These are phyloP conservation scores for Cathartes aura DNA, from an alignment of 2,113 vertebrate genomes.

Conservation along the genomic window DNA sequence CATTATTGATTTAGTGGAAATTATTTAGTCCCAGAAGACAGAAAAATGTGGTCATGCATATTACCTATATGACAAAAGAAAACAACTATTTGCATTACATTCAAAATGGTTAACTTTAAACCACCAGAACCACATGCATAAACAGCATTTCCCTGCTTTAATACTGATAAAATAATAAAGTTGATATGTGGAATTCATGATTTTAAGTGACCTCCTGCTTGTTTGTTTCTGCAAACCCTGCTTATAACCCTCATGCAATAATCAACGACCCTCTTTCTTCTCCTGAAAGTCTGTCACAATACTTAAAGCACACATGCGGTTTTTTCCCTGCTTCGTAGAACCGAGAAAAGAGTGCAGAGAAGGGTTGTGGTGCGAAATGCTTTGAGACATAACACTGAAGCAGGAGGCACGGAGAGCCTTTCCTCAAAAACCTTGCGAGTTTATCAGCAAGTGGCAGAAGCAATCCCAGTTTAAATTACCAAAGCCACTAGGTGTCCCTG, in stretches of 20 bases:
- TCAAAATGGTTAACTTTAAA: background rate
- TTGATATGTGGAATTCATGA: background rate
- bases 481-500: conserved; percentile 50
- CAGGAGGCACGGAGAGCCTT: background rate
- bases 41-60: background rate
- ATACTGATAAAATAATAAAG: background rate
- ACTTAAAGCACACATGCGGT: fast-evolving
- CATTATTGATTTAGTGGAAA: background rate
- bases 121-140: background rate
- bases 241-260: background rate
- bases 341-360: background rate
- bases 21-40: background rate
- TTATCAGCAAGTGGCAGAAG: background rate
- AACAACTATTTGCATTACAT: background rate
- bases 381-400: background rate
- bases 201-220: background rate
- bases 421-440: fast-evolving
- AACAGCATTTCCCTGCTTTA: background rate
- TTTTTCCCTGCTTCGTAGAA: background rate
- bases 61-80: background rate
- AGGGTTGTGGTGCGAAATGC: background rate
- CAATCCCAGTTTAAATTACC: background rate
- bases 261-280: background rate
- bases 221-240: background rate
- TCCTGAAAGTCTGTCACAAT: background rate